Base-by-base conservation (phyloP, 2,113 vertebrate genomes). In the Quiscalus mexicanus region DNA sequence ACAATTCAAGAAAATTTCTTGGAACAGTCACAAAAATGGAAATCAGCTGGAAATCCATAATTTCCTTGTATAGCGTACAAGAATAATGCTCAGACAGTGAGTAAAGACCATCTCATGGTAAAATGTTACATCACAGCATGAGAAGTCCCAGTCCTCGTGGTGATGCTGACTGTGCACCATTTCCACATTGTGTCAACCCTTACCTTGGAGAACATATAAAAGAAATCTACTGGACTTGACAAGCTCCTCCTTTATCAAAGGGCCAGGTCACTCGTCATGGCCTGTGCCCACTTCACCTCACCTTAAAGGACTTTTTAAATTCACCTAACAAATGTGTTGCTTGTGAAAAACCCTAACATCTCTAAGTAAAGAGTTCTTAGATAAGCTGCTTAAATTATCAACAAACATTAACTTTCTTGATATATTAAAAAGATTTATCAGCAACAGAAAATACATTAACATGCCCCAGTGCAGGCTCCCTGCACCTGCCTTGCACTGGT, bases 1-100 rank as follows among this genome's bases (percentile, higher is more conserved):
- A 90, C 58, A 85, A 59, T 49, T 85, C 59, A 89, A 77, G 47
- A 91, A 91, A 70, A 73, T 68, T 69, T 55, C 82, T 89, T 93
- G 92, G 78, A 91, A 71, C 20, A 11, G 31, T 64, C 45, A 88
- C 77, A 68, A 49, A 85, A 91, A 84, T 69, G 78, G 53, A 92
- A 64, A 87, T 91, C 68, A 85, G 62, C 49, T 79, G 70, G 70
- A 90, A 96, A 87, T 68, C 35, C 85, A 76, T 58, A 11, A 13
- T 58, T 95, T 83, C 78, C 33, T 79, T 50, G 37, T n/a, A 18
- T 56, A 14, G 12, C 71, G 31, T 35, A 58, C 44, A 18, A 85
- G 67, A 73, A 74, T 21, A 35, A 79, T 64, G 39, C 59, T 92
- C 55, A 83, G 55, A 69, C 0, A 9, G 49, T 30, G 42, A 69